Evolutionary conservation across 2,113 vertebrate genomes (phyloP), one percentile per base, ranked within the genome.

Genomic region (Cyprinus carpio): DNA sequence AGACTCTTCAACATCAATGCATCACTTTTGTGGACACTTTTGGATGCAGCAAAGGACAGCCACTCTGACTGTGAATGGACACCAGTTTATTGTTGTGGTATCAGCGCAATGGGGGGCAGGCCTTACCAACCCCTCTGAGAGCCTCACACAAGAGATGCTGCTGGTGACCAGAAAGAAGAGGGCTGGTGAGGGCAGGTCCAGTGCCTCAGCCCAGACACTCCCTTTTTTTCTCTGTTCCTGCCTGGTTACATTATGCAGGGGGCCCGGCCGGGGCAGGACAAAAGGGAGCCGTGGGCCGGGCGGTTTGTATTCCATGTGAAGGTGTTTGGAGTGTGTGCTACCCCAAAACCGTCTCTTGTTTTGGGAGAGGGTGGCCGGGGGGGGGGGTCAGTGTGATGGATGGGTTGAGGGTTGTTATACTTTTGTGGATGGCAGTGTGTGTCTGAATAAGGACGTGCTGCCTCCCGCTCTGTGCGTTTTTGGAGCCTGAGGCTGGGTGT

Each of bases 21-120:
- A 40, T 89, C 82, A 87, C 86, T 82, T 86, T 72, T 84, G 62
- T 82, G 77, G 77, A 86, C 34, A 54, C 12, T 80, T 69, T 85
- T 43, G 72, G 85, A 75, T 71, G 54, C 85, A 74, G 85, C 87
- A 86, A 86, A 82, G 65, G 82, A 60, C 79, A 74, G 87, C 58
- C 82, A 82, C 85, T 86, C 82, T 49, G 83, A 83, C 81, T 87
- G 82, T 89, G 88, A 89, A 89, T 89, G 88, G 88, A 75, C 87
- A 89, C 88, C 88, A 89, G 87, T 89, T 85, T 86, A 88, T 89
- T 89, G 87, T 89, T 89, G 81, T 85, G 78, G 86, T 86, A 83
- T 86, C 86, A 86, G 85, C 31, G 88, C 88, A 85, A 88, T 87
- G 81, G 88, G 87, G 82, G 88, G 86, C 87, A 87, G 88, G 75